Conservation (phyloP, 1,140 invertebrate species). For the Solen grandis region DNA sequence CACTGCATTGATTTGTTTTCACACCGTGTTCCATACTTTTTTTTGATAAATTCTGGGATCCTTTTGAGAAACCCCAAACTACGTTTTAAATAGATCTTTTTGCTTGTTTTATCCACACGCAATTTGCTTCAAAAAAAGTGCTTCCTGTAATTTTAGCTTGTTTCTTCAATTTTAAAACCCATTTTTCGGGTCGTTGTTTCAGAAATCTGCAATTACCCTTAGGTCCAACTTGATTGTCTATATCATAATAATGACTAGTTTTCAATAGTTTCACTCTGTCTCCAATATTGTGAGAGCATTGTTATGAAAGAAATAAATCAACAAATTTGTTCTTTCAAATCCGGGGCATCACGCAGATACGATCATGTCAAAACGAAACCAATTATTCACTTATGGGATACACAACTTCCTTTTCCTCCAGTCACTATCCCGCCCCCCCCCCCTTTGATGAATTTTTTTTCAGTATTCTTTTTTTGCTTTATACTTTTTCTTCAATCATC, state of each 20-base stretch:
- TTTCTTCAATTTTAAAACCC: constrained; percentile 17
- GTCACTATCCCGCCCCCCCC: constrained; percentile 26
- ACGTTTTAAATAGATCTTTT: constrained; percentile 51
- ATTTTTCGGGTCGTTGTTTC: constrained; percentile 12
- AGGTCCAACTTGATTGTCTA: not conserved
- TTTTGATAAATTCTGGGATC: constrained; percentile 20
- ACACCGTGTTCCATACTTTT: constrained; percentile 28
- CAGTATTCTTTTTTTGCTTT: constrained; percentile 54
- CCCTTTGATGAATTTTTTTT: constrained; percentile 45
- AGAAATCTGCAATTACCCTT: constrained; percentile 1
- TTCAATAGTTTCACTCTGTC: not conserved
- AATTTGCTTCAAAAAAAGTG: constrained; percentile 29
- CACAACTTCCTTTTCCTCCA: constrained; percentile 46
- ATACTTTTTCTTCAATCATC: constrained; percentile 34
- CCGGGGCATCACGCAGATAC: not conserved
- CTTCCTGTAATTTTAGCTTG: constrained; percentile 50
- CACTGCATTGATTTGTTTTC: constrained; percentile 44
- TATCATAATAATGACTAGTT: not conserved
- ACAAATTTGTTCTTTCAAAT: not conserved
- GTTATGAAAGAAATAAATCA: not conserved
- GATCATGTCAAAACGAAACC: constrained; percentile 49
- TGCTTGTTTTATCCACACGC: constrained; percentile 28
- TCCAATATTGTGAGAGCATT: not conserved
- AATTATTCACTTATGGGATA: constrained; percentile 50
- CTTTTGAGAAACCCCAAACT: constrained; percentile 31